Evolutionary conservation across 2,797 vertebrate species (phyloP).

Genomic region (Sebastes flavidus): DNA sequence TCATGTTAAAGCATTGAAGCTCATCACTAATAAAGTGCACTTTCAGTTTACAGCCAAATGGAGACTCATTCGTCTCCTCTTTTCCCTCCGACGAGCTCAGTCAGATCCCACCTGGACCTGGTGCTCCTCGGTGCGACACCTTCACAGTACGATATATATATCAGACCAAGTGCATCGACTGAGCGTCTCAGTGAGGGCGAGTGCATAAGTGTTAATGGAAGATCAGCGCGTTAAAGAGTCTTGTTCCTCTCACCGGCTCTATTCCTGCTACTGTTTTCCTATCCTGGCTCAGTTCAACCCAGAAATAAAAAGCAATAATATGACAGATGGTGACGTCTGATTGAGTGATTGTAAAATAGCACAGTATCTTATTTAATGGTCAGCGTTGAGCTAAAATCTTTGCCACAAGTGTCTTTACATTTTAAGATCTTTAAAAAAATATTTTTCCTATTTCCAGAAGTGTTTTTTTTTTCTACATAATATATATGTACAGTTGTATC

Average conservation of each 20-base stretch:
- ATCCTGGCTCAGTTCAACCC: conserved; percentile 34
- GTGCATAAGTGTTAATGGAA: conserved; percentile 77
- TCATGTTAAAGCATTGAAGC: conserved; percentile 73
- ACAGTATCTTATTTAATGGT: conserved; percentile 35
- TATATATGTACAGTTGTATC: conserved; percentile 69
- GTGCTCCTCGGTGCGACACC: background rate
- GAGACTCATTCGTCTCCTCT: conserved; percentile 18
- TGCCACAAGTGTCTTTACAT: conserved; percentile 35
- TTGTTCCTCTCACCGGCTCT: conserved; percentile 4
- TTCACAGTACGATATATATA: conserved; percentile 46
- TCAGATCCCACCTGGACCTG: conserved; percentile 16
- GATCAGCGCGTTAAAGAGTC: conserved; percentile 45
- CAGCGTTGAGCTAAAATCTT: conserved; percentile 33
- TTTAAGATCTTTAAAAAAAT: conserved; percentile 80
- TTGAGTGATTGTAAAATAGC: conserved; percentile 64
- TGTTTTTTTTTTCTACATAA: conserved; percentile 57
- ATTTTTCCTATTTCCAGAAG: conserved; percentile 66
- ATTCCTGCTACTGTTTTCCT: conserved; percentile 17
- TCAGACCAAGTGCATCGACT: conserved; percentile 53
- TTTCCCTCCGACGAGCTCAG: conserved; percentile 15
- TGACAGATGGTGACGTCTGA: conserved; percentile 16
- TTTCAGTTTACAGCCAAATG: conserved; percentile 71
- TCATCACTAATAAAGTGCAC: conserved; percentile 83
- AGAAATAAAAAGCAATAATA: background rate
- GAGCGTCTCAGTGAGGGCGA: conserved; percentile 51